A percentile compares a stretch with the other conserved stretches of the same genome.
Conservation (phyloP, 2,797 vertebrate species). For the Hafferia zeledoni region DNA sequence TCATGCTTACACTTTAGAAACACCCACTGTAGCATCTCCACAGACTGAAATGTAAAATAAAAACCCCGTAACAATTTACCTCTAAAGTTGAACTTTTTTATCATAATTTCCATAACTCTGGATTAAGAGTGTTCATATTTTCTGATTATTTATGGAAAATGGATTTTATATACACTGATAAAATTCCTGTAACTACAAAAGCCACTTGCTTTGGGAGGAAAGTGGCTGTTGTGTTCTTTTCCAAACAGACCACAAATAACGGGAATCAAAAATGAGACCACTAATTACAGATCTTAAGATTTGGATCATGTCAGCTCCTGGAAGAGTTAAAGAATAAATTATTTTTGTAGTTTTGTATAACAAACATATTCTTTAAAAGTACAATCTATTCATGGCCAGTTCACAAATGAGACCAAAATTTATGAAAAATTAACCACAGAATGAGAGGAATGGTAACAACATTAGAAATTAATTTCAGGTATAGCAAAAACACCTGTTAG, state of each 20-base stretch:
- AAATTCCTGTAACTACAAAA: not conserved
- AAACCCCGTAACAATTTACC: not conserved
- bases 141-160: not conserved
- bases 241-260: not conserved
- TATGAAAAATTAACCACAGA: not conserved
- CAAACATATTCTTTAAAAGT: not conserved
- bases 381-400: not conserved
- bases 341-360: not conserved
- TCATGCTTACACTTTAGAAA: not conserved
- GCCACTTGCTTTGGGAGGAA: not conserved
- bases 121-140: not conserved
- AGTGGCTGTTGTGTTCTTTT: not conserved
- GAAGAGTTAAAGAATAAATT: not conserved
- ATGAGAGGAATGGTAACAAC: not conserved
- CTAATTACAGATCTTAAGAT: not conserved
- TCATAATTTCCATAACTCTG: not conserved
- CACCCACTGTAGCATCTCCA: not conserved
- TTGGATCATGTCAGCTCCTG: not conserved
- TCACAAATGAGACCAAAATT: not conserved
- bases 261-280: not conserved
- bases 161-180: not conserved
- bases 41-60: not conserved
- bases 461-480: not conserved
- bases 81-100: not conserved
- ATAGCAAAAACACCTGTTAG: not conserved